A percentile compares a stretch with the other conserved stretches of the same genome.
These are phyloP conservation scores for Lepilemur septentrionalis DNA, from an alignment of 2,797 vertebrate genomes.

Conservation along the genomic window DNA sequence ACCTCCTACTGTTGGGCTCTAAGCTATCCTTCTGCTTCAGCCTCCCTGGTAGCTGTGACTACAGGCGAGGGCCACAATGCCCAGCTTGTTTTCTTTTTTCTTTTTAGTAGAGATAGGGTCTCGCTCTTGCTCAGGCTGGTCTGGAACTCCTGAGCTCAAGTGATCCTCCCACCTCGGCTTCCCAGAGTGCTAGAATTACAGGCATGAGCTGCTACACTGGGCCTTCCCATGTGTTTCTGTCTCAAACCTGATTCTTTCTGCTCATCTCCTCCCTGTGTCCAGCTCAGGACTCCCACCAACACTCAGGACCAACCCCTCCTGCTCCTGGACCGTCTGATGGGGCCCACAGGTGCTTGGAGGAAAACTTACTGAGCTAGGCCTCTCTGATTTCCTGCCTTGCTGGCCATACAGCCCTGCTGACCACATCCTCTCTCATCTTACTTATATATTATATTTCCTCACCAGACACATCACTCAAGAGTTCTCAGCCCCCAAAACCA, in stretches of 20 bases:
- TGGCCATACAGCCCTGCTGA: slow-evolving; percentile 9
- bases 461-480: slow-evolving; percentile 10
- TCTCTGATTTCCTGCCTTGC: slow-evolving; percentile 63
- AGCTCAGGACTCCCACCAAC: background rate
- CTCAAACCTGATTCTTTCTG: background rate
- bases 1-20: no score
- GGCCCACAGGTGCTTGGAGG: background rate
- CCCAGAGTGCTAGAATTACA: no score
- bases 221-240: background rate
- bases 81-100: no score
- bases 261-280: background rate
- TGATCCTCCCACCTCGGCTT: no score
- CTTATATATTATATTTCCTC: slow-evolving; percentile 56
- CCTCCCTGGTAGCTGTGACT: no score
- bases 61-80: no score
- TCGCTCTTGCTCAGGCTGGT: no score
- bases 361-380: background rate
- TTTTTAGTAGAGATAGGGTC: no score
- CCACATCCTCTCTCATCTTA: slow-evolving; percentile 75
- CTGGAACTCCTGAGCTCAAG: no score
- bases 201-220: no score
- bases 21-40: no score
- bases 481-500: slow-evolving; percentile 36
- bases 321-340: background rate
- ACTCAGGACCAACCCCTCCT: background rate